A percentile compares a stretch with the other conserved stretches of the same genome.
phyloP scores from a whole-genome alignment of 2,888 invertebrate genomes.

The Drosophila fungiperda region DNA sequence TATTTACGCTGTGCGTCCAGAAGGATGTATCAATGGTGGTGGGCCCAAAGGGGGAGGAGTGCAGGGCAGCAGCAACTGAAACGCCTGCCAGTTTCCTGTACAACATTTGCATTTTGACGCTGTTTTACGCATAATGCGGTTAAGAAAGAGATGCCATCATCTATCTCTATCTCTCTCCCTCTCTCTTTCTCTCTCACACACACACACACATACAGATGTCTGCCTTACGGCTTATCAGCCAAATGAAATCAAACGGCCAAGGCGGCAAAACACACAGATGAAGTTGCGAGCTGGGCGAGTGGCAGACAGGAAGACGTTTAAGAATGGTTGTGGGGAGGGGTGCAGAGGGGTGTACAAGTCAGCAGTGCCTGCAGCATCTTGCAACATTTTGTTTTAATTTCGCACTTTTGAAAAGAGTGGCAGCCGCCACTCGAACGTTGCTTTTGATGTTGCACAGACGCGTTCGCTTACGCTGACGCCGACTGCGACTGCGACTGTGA shows the following conservation, averaged over 20 bases:
- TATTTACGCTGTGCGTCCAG: slow-evolving; percentile 65
- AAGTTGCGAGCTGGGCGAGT: background rate
- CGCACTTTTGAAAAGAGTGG: slow-evolving; percentile 76
- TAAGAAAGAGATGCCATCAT: slow-evolving; percentile 35
- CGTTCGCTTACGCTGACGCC: slow-evolving; percentile 14
- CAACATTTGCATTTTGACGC: slow-evolving; percentile 78
- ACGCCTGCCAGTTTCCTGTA: slow-evolving; percentile 65
- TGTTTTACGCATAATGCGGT: slow-evolving; percentile 72
- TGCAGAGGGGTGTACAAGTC: slow-evolving; percentile 31
- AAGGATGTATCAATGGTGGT: slow-evolving; percentile 47
- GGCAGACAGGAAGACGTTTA: background rate
- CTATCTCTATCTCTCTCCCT: no score
- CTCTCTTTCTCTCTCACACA: background rate
- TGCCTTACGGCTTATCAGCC: slow-evolving; percentile 63
- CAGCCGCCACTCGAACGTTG: slow-evolving; percentile 70
- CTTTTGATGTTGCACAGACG: slow-evolving; percentile 70
- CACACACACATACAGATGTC: background rate
- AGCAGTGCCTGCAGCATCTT: slow-evolving; percentile 69
- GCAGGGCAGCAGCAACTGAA: slow-evolving; percentile 31
- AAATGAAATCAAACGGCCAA: slow-evolving; percentile 66
- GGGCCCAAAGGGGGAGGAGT: background rate
- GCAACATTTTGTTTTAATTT: slow-evolving; percentile 78
- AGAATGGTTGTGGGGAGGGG: background rate
- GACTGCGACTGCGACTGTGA: slow-evolving; percentile 10
- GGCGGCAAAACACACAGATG: slow-evolving; percentile 31